Base-by-base conservation (phyloP, 2,113 vertebrate genomes). In the Electrona antarctica region DNA sequence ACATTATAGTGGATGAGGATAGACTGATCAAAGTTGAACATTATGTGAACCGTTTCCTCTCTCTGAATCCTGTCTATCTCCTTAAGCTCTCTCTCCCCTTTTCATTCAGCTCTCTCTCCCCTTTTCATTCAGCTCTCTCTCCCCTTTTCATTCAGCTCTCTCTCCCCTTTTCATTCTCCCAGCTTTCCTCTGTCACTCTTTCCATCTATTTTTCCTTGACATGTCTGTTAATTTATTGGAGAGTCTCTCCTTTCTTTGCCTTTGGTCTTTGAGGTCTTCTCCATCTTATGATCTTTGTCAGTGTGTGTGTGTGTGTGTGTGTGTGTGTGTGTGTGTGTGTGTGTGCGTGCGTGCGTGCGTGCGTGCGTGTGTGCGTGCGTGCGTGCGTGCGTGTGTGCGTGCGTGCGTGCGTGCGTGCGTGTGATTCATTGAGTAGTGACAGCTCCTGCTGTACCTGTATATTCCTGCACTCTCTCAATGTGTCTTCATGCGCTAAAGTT, bases 401-500 rank as follows among this genome's bases (percentile, higher is more conserved):
- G 49, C 54, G 47, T n/a, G 21, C 73, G 12, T 60, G 63, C 65
- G 57, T 72, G 56, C 64, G 52, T 46, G 69, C 45, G 64, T 57
- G 55, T 49, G 76, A 71, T 64, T 73, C 8, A 6, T 65, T 51
- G 71, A 84, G 69, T 57, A 52, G 54, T 66, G 81, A 76, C 71
- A 77, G 61, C 77, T 79, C 78, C 81, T 69, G 62, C 67, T 68
- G 77, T 62, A 78, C 74, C 67, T 68, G 77, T 62, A 78, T 76
- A 67, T 78, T 76, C 73, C 77, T 81, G 74, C 74, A 76, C 74
- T 79, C 69, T 69, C 77, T 59, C 8, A 0, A 59, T 15, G 65
- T n/a, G 67, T 69, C 75, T 83, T 80, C 73, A 77, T 80, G 81
- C 86, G 78, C 73, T 76, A 83, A 85, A 21, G 21, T 83, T 60